Evolutionary conservation across 2,888 invertebrate genomes (phyloP).

Genomic region (Heliconius erato): DNA sequence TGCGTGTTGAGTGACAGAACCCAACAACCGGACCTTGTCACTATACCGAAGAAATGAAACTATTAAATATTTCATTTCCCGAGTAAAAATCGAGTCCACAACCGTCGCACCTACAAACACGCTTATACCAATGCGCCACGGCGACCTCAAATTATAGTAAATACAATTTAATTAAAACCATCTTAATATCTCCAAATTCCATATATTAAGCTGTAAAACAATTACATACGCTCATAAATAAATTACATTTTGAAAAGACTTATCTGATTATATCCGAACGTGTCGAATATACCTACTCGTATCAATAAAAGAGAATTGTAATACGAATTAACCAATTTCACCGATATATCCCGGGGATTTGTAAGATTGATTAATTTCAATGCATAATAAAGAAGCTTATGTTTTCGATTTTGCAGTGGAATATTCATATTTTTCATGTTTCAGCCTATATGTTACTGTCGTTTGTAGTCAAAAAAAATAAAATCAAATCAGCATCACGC

Average conservation of each 20-base stretch:
- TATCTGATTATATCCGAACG: conserved; percentile 10
- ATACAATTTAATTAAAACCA: conserved; percentile 1
- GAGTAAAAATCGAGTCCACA: not conserved
- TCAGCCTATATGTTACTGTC: too few species aligned
- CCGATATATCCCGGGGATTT: conserved; percentile 4
- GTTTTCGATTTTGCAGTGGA: not conserved
- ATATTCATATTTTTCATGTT: not conserved
- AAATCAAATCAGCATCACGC: too few species aligned
- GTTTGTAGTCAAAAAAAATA: too few species aligned
- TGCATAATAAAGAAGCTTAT: conserved; percentile 11
- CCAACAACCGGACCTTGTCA: not conserved
- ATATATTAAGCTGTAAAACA: conserved; percentile 14
- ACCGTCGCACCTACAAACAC: not conserved
- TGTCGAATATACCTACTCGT: not conserved
- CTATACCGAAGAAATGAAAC: not conserved
- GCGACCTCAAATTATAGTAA: not conserved
- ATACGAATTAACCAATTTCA: conserved; percentile 2
- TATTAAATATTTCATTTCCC: not conserved
- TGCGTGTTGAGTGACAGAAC: too few species aligned
- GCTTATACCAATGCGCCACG: not conserved
- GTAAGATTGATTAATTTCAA: conserved; percentile 13
- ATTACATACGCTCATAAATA: conserved; percentile 5
- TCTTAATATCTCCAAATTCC: not conserved
- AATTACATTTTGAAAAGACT: conserved; percentile 10
- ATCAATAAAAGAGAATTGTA: conserved; percentile 18